Evolutionary conservation across 2,888 invertebrate genomes (phyloP), one percentile per base, ranked within the genome.

Genomic region (Melieria picta): DNA sequence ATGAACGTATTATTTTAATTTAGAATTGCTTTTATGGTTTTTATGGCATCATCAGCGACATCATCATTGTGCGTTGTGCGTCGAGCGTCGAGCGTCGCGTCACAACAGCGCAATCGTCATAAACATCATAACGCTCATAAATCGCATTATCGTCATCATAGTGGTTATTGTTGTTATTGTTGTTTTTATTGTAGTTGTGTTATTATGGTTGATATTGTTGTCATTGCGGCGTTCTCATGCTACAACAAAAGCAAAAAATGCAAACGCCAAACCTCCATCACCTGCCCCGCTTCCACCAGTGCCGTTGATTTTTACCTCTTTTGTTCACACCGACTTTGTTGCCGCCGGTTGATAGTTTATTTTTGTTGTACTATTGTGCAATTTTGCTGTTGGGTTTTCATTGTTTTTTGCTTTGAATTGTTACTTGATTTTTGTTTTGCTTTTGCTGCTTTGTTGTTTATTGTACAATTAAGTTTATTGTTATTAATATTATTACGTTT

Each of bases 21-120:
- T 80, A 80, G 81, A 83, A 84, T 85, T 85, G 84, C 79, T 85
- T 84, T 85, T 83, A 85, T 84, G 82, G 79, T 80, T 81, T 83
- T 84, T 83, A 83, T 85, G 80, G 83, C 82, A 82, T 83, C 83
- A 85, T 84, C 76, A 79, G 70, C 77, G 76, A 7, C 52, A 52
- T 7, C 52, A 52, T 30, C 30, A 30, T 30, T 30, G 30, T 30
- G 30, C 30, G 30, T 30, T 2, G 30, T 30, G 30, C 30, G 30
- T 30, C 30, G 30, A 16, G 16, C 16, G n/a, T n/a, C n/a, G n/a
- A 16, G 13, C 9, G 13, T 52, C 52, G 52, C 52, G 11, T 7
- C 30, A 9, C 52, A 5, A n/a, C 52, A 52, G 9, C 50, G 11
- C 11, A 10, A 10, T 50, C 50, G 11, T 50, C 50, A 50, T 10